Percentiles rank a stretch among this genome's conserved stretches.
phyloP scores from a whole-genome alignment of 2,888 invertebrate genomes.

The Chloromyia formosa region DNA sequence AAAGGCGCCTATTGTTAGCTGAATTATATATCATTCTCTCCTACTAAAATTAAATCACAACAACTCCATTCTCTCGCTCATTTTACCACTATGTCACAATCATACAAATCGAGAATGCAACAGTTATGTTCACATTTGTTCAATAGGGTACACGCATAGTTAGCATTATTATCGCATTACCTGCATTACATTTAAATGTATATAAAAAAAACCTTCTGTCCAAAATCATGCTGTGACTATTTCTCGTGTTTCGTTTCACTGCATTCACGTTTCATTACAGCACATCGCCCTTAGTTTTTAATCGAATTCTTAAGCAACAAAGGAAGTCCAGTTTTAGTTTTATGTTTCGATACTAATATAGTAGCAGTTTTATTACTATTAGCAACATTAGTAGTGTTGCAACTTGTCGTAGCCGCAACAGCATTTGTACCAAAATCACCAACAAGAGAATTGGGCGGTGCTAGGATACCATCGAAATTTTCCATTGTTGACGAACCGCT shows the following conservation, averaged over 20 bases:
- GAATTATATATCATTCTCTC: too few relatives aligned
- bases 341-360: conserved; percentile 64
- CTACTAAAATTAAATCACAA: too few relatives aligned
- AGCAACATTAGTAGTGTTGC: conserved; percentile 47
- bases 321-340: conserved; percentile 65
- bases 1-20: too few relatives aligned
- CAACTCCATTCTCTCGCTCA: too few relatives aligned
- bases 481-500: background rate
- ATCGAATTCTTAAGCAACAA: conserved; percentile 64
- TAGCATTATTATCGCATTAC: background rate
- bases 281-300: conserved; percentile 52
- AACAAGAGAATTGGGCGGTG: conserved; percentile 24
- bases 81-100: too few relatives aligned
- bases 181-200: too few relatives aligned
- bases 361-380: conserved; percentile 62
- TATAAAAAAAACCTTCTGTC: too few relatives aligned
- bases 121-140: background rate
- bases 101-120: background rate
- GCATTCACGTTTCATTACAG: background rate
- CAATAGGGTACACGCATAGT: background rate
- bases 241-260: background rate
- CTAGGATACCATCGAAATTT: conserved; percentile 22
- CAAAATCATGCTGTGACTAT: too few relatives aligned
- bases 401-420: conserved; percentile 27
- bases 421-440: conserved; percentile 46